Percentiles rank a stretch among this genome's conserved stretches.
Conservation (phyloP, 2,797 vertebrate genomes). For the Karalla daura region DNA sequence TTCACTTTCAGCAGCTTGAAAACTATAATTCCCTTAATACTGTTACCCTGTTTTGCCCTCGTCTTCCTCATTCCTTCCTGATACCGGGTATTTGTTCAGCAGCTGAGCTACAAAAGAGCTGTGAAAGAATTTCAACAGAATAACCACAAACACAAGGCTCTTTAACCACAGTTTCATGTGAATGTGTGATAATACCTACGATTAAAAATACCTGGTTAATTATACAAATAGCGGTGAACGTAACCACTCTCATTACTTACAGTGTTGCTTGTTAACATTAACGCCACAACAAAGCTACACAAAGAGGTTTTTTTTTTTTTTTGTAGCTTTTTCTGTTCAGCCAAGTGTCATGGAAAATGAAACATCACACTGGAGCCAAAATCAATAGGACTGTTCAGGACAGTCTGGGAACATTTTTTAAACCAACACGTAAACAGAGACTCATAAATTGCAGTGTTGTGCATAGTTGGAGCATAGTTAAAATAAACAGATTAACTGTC, state of each 20-base stretch:
- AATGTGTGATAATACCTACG: conserved; percentile 3
- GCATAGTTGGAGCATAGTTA: too few species aligned
- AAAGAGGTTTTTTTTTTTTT: neutral
- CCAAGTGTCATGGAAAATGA: conserved; percentile 4
- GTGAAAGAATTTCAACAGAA: conserved; percentile 33
- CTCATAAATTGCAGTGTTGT: neutral
- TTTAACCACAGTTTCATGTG: conserved; percentile 26
- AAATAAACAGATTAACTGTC: neutral
- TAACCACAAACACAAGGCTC: conserved; percentile 27
- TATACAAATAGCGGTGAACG: neutral
- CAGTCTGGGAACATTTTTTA: neutral
- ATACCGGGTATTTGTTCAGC: conserved; percentile 49
- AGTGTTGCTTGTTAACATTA: neutral
- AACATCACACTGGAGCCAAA: conserved; percentile 3
- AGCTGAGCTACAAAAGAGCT: conserved; percentile 30
- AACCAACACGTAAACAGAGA: neutral
- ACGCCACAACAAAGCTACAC: neutral
- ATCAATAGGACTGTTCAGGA: neutral
- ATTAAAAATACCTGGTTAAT: neutral
- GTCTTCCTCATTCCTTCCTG: conserved; percentile 54
- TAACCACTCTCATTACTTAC: neutral
- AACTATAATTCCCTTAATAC: conserved; percentile 3
- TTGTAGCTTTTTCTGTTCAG: neutral
- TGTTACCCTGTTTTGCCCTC: conserved; percentile 10
- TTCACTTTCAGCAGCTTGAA: conserved; percentile 4